phyloP scores from a whole-genome alignment of 30 jellyfish, hydroid and myxozoan species.

The Turritopsis dohrnii region DNA sequence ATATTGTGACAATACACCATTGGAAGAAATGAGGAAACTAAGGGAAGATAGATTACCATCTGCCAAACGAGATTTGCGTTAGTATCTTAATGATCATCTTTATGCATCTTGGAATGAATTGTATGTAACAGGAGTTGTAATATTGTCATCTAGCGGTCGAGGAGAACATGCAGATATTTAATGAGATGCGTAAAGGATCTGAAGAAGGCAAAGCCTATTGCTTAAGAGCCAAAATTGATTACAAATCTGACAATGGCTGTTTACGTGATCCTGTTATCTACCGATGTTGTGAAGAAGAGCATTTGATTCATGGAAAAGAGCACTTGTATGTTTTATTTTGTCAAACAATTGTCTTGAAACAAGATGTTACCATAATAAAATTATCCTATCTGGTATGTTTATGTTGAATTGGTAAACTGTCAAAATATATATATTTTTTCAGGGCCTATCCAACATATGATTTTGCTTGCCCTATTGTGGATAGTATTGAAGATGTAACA shows the following conservation, averaged over 20 bases:
- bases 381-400: too few relatives aligned
- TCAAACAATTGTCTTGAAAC: background rate
- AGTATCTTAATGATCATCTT: too few relatives aligned
- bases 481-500: slow-evolving; percentile 97
- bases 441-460: slow-evolving; percentile 98
- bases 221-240: slow-evolving; percentile 82
- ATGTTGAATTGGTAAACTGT: too few relatives aligned
- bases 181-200: slow-evolving; percentile 76
- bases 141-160: slow-evolving; percentile 52
- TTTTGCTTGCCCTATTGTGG: slow-evolving; percentile 99
- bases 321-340: slow-evolving; percentile 46
- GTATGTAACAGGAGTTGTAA: too few relatives aligned
- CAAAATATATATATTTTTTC: slow-evolving; percentile 9
- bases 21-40: slow-evolving; percentile 75
- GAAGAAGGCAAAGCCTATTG: slow-evolving; percentile 59
- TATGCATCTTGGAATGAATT: too few relatives aligned
- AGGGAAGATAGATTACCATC: slow-evolving; percentile 83
- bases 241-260: slow-evolving; percentile 87
- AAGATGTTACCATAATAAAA: too few relatives aligned
- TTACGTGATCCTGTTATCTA: slow-evolving; percentile 92
- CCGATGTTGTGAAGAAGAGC: slow-evolving; percentile 78
- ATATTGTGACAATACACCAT: slow-evolving; percentile 88
- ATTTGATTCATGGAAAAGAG: slow-evolving; percentile 69
- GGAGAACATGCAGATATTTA: slow-evolving; percentile 61
- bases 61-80: slow-evolving; percentile 54